These are phyloP conservation scores for Drosophila sulfurigaster DNA, from an alignment of 1,140 invertebrate species.

Conservation along the genomic window DNA sequence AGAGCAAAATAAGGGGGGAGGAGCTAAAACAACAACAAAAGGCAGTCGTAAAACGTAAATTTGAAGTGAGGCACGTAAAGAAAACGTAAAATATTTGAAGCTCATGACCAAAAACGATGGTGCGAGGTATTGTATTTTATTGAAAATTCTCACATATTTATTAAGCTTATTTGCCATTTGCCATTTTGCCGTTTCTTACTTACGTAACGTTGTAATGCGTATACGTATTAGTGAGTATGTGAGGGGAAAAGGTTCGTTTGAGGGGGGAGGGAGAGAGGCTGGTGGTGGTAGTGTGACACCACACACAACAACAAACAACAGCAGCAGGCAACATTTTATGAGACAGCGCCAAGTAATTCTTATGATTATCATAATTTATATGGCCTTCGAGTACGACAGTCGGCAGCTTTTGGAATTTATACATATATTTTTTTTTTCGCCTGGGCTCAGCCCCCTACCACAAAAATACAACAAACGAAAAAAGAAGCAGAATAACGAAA, in stretches of 20 bases:
- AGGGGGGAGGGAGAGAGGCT: too few species aligned
- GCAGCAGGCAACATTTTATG: slow-evolving; percentile 49
- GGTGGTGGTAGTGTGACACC: slow-evolving; percentile 7
- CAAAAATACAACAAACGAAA: background rate
- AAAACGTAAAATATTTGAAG: slow-evolving; percentile 62
- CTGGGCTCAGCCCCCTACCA: slow-evolving; percentile 13
- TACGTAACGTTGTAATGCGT: slow-evolving; percentile 56
- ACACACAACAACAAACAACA: slow-evolving; percentile 24
- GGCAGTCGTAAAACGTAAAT: slow-evolving; percentile 44
- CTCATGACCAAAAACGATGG: slow-evolving; percentile 38
- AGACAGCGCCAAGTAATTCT: slow-evolving; percentile 74
- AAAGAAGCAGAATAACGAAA: slow-evolving; percentile 12
- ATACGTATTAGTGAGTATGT: background rate
- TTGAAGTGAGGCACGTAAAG: slow-evolving; percentile 63
- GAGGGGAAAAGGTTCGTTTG: background rate
- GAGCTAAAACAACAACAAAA: slow-evolving; percentile 13
- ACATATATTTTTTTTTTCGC: slow-evolving; percentile 14
- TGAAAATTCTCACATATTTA: slow-evolving; percentile 64
- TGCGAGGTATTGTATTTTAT: slow-evolving; percentile 48
- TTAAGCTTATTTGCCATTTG: slow-evolving; percentile 32
- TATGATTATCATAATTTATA: slow-evolving; percentile 84
- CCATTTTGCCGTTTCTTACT: slow-evolving; percentile 55
- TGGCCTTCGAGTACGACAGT: slow-evolving; percentile 64
- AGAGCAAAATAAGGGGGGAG: background rate
- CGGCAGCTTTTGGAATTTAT: slow-evolving; percentile 51